These are phyloP conservation scores for Ganaspis sp. DNA, from an alignment of 1,140 invertebrate species.

Conservation along the genomic window DNA sequence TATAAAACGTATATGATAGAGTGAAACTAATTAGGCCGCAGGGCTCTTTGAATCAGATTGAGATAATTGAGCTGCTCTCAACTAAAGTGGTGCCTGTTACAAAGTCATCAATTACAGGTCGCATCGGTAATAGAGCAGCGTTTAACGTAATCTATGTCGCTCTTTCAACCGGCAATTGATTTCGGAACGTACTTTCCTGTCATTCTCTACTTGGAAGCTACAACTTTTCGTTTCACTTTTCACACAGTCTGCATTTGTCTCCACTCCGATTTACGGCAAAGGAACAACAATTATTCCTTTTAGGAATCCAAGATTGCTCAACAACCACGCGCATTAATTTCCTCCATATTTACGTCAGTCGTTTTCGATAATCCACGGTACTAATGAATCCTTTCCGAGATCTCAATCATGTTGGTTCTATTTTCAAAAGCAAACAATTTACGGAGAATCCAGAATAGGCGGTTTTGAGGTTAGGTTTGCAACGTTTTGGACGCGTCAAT, in stretches of 20 bases:
- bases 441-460: no score
- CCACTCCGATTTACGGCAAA: background rate
- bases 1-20: constrained; percentile 17
- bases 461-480: no score
- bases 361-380: no score
- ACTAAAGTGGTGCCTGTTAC: constrained; percentile 20
- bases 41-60: constrained; percentile 28
- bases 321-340: no score
- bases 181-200: background rate
- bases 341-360: no score
- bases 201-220: background rate
- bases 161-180: background rate
- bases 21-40: constrained; percentile 28
- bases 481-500: no score
- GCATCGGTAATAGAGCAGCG: constrained; percentile 20
- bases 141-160: constrained; percentile 27
- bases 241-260: background rate
- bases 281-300: constrained; percentile 10
- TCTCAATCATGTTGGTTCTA: no score
- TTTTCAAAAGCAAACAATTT: no score
- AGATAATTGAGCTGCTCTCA: constrained; percentile 24
- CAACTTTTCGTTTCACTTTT: background rate
- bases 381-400: no score
- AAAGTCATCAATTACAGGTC: constrained; percentile 29
- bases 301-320: background rate